Evolutionary conservation across 1,140 invertebrate genomes (phyloP).

Genomic region (Argopecten irradians): DNA sequence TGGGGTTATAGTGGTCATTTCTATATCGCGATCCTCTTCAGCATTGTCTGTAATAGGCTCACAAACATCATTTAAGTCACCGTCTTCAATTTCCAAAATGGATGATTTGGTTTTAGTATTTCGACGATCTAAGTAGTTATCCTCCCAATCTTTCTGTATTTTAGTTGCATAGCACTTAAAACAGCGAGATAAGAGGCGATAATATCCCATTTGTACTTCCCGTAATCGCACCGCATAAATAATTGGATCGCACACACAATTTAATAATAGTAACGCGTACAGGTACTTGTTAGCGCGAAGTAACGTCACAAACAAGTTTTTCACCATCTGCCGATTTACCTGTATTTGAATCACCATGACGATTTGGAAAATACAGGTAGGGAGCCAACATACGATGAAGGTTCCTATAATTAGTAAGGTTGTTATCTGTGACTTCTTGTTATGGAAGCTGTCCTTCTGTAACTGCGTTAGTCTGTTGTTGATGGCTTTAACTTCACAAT

Average conservation of each 20-base stretch:
- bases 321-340: not conserved
- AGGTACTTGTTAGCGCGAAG: slow-evolving; percentile 59
- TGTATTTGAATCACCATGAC: slow-evolving; percentile 49
- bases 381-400: slow-evolving; percentile 83
- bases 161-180: not conserved
- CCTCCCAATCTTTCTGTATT: not conserved
- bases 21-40: not conserved
- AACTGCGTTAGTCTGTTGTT: not conserved
- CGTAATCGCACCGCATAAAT: slow-evolving; percentile 84
- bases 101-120: not conserved
- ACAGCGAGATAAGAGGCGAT: not conserved
- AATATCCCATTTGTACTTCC: slow-evolving; percentile 75
- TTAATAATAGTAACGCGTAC: slow-evolving; percentile 80
- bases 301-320: slow-evolving; percentile 38
- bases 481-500: slow-evolving; percentile 44
- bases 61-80: not conserved
- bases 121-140: not conserved
- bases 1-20: not conserved
- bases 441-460: slow-evolving; percentile 60
- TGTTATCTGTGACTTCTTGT: slow-evolving; percentile 82
- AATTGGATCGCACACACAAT: slow-evolving; percentile 83
- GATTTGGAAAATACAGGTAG: slow-evolving; percentile 78
- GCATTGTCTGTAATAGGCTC: not conserved
- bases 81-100: not conserved
- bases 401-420: slow-evolving; percentile 84